Conservation (phyloP, 2,113 vertebrate genomes). For the Polypterus bichir region DNA sequence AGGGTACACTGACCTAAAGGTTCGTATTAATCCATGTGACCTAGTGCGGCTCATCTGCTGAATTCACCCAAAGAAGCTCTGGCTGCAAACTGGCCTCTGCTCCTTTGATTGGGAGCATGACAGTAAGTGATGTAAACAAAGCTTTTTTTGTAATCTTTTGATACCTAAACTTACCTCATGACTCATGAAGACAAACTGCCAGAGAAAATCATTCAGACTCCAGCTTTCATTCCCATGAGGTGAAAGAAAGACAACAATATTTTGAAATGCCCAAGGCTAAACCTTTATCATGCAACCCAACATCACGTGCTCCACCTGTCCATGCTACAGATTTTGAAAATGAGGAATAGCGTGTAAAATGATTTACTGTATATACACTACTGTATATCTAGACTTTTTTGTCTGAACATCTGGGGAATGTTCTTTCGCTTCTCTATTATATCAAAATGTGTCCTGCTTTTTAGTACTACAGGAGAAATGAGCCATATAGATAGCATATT, state of each 20-base stretch:
- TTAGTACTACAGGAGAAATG: too few species aligned
- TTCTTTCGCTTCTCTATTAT: too few species aligned
- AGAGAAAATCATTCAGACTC: neutral
- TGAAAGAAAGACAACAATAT: neutral
- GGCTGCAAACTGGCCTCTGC: neutral
- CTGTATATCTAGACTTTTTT: too few species aligned
- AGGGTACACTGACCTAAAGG: neutral
- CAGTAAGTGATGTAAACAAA: neutral
- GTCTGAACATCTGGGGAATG: too few species aligned
- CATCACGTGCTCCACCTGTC: neutral
- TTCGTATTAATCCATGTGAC: neutral
- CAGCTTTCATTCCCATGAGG: neutral
- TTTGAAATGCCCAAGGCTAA: neutral
- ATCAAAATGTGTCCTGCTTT: too few species aligned
- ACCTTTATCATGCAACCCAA: neutral
- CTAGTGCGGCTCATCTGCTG: neutral
- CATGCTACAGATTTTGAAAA: neutral
- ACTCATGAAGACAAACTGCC: too few species aligned
- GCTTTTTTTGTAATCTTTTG: neutral
- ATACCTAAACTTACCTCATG: too few species aligned
- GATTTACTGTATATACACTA: too few species aligned
- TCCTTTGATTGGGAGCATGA: neutral
- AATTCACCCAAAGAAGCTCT: neutral
- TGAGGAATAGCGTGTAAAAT: too few species aligned
- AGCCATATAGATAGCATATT: too few species aligned